Base-by-base conservation (phyloP, 2,888 invertebrate genomes). In the Apodemia hepburni region DNA sequence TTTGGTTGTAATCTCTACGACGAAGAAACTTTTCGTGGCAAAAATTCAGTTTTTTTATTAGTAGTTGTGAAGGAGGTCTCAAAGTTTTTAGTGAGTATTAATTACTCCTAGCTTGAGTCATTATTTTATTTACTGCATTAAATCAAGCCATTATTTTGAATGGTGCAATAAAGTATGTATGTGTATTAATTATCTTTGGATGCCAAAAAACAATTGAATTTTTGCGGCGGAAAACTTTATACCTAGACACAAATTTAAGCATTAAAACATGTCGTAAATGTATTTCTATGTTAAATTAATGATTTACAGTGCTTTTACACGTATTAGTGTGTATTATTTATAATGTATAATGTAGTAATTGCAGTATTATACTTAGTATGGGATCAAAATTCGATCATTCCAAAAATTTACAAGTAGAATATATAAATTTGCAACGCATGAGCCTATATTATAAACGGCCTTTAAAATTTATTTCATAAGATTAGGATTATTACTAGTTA, bases 341-440 rank as follows among this genome's bases (percentile, higher is more conserved):
- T 51, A 51, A 18, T 51, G 51, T 51, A 51, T 51, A 51, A 51
- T 22, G 22, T 51, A 51, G 11, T 18, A 51, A 22, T 51, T 51
- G 51, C 51, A 51, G 61, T 38, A 54, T 42, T 54, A 38, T 38
- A 57, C n/a, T 27, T 18, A 61, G 60, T 61, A 64, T 64, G 71
- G 72, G 73, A 77, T 71, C 70, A 73, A 78, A 71, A 68, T 71
- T 68, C 17, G 61, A 69, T 71, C 74, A 77, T 76, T 77, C 72
- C 74, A 73, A 64, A 54, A 47, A 45, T 58, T 62, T 62, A 47
- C 54, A 47, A 17, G 45, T 57, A 29, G 54, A n/a, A 15, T 54
- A 54, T 57, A 57, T 57, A 3, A 54, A 57, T 54, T 54, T 27
- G 27, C 22, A 57, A 57, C 54, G 29, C 54, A n/a, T 15, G 29